Evolutionary conservation across 2,797 vertebrate genomes (phyloP).

Genomic region (Monodelphis domestica): DNA sequence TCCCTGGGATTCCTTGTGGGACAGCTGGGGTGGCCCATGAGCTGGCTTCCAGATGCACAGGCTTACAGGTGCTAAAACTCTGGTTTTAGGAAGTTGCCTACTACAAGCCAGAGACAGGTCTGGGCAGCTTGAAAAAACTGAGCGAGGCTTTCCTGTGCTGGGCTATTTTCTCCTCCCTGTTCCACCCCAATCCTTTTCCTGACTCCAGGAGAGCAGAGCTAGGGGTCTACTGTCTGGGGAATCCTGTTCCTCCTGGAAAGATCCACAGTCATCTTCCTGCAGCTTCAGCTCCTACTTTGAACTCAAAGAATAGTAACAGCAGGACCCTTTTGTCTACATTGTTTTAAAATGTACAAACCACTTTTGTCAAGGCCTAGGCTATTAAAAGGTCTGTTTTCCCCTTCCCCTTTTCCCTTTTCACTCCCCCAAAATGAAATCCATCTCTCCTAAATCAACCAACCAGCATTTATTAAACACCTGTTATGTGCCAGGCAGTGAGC

Average conservation of each 20-base stretch:
- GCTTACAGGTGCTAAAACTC: neutral
- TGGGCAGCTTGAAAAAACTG: neutral
- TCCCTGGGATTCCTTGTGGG: neutral
- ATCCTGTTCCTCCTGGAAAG: neutral
- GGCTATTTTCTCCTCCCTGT: neutral
- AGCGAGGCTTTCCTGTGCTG: neutral
- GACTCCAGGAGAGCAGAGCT: neutral
- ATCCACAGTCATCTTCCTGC: neutral
- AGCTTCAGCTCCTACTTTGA: neutral
- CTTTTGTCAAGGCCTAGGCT: neutral
- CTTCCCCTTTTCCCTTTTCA: neutral
- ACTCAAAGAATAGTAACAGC: neutral
- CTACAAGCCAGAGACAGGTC: neutral
- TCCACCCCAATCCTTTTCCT: neutral
- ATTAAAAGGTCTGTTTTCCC: neutral
- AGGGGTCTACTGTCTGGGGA: neutral
- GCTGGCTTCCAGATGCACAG: neutral
- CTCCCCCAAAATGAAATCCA: neutral
- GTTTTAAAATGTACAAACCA: neutral
- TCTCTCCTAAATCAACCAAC: neutral
- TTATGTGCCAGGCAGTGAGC: neutral
- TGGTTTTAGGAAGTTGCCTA: neutral
- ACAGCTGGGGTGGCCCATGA: too few relatives aligned
- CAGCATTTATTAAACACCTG: neutral
- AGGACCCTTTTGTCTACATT: neutral